phyloP scores from a whole-genome alignment of 2,888 invertebrate species.

The Gibbula magus region DNA sequence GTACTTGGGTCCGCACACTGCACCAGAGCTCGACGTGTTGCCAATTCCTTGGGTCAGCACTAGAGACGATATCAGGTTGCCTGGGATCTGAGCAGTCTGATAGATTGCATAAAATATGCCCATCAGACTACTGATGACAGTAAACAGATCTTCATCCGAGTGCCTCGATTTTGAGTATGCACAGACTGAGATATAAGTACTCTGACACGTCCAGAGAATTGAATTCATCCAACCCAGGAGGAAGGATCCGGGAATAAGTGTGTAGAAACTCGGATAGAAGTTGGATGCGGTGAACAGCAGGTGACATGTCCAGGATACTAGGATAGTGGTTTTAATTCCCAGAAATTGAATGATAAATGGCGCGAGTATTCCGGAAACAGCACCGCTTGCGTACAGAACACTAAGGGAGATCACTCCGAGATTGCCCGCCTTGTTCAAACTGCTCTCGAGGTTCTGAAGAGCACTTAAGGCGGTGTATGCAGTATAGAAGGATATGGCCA shows the following conservation, averaged over 20 bases:
- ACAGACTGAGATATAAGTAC: conserved; percentile 63
- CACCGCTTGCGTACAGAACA: conserved; percentile 53
- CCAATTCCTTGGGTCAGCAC: conserved; percentile 57
- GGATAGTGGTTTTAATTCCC: conserved; percentile 34
- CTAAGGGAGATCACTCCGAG: conserved; percentile 62
- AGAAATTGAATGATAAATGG: background rate
- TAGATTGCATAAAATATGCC: conserved; percentile 68
- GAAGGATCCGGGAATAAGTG: conserved; percentile 65
- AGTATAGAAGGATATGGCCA: conserved; percentile 39
- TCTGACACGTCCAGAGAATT: conserved; percentile 69
- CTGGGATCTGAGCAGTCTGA: conserved; percentile 68
- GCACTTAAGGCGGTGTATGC: conserved; percentile 48
- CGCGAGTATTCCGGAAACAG: conserved; percentile 4
- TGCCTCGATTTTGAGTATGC: conserved; percentile 61
- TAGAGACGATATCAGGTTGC: conserved; percentile 67
- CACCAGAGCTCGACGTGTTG: conserved; percentile 34
- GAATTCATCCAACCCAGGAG: conserved; percentile 66
- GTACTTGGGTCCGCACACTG: conserved; percentile 39
- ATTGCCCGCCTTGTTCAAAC: conserved; percentile 56
- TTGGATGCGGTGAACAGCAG: conserved; percentile 63
- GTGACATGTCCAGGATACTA: conserved; percentile 60
- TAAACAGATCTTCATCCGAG: conserved; percentile 50
- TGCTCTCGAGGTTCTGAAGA: conserved; percentile 67
- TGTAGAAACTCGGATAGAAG: conserved; percentile 64
- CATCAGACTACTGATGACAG: conserved; percentile 63